Base-by-base conservation (phyloP, 2,888 invertebrate genomes). In the Scaptomyza caliginosa region DNA sequence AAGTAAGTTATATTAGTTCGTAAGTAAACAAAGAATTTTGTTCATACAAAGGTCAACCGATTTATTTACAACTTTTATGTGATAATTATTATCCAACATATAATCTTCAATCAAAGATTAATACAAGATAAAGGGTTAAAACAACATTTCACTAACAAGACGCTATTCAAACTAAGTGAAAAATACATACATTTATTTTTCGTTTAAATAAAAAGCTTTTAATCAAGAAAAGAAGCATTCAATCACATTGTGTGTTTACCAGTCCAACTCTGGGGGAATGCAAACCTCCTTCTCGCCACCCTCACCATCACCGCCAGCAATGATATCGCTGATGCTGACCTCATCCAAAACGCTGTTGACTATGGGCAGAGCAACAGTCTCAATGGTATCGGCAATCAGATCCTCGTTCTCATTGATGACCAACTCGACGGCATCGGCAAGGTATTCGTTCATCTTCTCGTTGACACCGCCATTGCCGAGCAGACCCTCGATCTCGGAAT, bases 321-420 rank as follows among this genome's bases (percentile, higher is more conserved):
- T 62, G 49, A 89, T 28, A 39, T 89, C 88, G 36, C 63, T 2
- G 34, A 90, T 51, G 50, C 42, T 81, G 36, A 77, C 50, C 1
- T 88, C 83, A 1, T 79, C 82, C 54, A 90, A 58, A 42, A 62
- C 50, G 4, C 5, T 60, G 74, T 90, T 90, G 1, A 86, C 82
- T 0, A 45, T 42, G 26, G 88, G 86, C 70, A 90, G 24, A 21
- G 80, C 75, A 8, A 74, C 42, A 3, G n/a, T 23, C 66, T 90
- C 88, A 49, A 90, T 85, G 39, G 78, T 79, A 0, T 85, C 63
- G 2, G 89, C 48, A 60, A 90, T 86, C 38, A 70, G 26, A 23
- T 89, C 75, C 52, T 89, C 86, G 43, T 89, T 90, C 42, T 89
- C 86, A 67, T 90, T 90, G 66, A 90, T 48, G 4, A 67, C 70